A percentile compares a stretch with the other conserved stretches of the same genome.
phyloP scores from a whole-genome alignment of 2,888 invertebrate species.

The Ethmia dodecea region DNA sequence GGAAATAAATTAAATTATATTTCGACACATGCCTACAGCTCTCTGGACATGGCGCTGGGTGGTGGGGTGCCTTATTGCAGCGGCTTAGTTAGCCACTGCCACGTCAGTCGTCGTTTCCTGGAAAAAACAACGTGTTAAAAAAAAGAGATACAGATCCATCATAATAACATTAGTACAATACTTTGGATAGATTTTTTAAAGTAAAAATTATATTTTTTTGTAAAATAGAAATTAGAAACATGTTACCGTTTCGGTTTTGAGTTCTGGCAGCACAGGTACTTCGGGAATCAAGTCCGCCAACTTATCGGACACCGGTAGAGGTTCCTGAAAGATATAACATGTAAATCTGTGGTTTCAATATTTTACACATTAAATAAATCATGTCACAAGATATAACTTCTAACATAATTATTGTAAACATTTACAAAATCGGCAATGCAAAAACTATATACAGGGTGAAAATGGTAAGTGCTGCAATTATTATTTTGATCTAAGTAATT shows the following conservation, averaged over 20 bases:
- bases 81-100: constrained; percentile 48
- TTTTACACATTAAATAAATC: no score
- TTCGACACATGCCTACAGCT: constrained; percentile 41
- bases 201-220: no score
- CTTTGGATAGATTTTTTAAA: background rate
- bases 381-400: no score
- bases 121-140: constrained; percentile 18
- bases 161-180: background rate
- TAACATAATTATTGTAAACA: no score
- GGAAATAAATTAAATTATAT: constrained; percentile 70
- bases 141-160: background rate
- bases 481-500: no score
- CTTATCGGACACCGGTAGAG: constrained; percentile 51
- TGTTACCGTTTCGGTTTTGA: constrained; percentile 60
- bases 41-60: no score
- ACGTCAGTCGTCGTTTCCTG: constrained; percentile 54
- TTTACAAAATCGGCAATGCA: no score
- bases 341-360: background rate
- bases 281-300: constrained; percentile 65
- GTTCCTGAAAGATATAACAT: constrained; percentile 47
- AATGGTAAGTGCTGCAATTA: no score
- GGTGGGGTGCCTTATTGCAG: constrained; percentile 30
- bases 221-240: no score
- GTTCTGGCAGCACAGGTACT: constrained; percentile 58
- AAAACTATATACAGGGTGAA: no score